Base-by-base conservation (phyloP, 2,113 vertebrate genomes). In the Archilochus colubris region DNA sequence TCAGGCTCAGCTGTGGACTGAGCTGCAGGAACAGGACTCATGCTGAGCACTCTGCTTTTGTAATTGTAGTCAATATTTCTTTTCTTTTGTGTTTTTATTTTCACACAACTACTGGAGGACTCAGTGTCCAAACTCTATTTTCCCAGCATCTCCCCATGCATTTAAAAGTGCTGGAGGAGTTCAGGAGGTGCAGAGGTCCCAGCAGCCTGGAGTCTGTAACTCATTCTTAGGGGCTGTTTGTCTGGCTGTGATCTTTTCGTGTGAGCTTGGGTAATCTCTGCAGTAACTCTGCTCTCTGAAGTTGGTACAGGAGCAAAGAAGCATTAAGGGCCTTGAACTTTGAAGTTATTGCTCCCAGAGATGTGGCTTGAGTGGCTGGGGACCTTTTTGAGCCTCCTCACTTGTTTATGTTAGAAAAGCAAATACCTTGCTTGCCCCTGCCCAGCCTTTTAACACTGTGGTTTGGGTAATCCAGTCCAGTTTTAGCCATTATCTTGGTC, bases 301-400 rank as follows among this genome's bases (percentile, higher is more conserved):
- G 89, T 61, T 92, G 73, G 30, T 72, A 31, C 75, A 7, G 10
- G 38, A 75, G 79, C 66, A 51, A 74, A 91, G 91, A n/a, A 82
- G 31, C 64, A 82, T 93, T 70, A 86, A 81, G 91, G 40, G 48
- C 88, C 76, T 79, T 84, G 73, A 95, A 67, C 80, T 81, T 67
- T 67, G 82, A 96, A 79, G 69, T 68, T 77, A 16, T 10, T 68
- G 85, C 54, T 95, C 80, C 53, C 66, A 83, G 73, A 89, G 61
- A 24, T 48, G 38, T 17, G 18, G 53, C 57, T 68, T 36, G 73
- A 89, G 43, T 38, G 83, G 61, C 69, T 74, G 58, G 44, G 80
- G 72, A 86, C 69, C 38, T 68, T 75, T 75, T 78, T 28, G 73
- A 84, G 44, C 64, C 43, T 85, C 46, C 38, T 55, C 10, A 30